Conservation (phyloP, 2,888 invertebrate genomes). For the Biston betularia region DNA sequence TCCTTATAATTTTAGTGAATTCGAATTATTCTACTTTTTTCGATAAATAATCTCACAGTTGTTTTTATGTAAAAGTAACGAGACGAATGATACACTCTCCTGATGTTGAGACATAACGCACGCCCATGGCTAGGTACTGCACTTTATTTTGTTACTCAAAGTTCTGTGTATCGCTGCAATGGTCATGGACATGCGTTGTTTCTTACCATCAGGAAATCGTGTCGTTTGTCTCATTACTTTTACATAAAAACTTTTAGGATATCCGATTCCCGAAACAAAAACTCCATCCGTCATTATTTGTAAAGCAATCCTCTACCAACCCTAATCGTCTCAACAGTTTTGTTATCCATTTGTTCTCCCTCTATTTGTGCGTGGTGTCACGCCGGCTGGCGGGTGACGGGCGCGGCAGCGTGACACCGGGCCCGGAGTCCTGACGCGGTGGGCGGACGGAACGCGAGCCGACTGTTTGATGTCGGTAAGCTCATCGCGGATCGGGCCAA, state of each 20-base stretch:
- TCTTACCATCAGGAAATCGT: no score
- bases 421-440: conserved; percentile 47
- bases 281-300: conserved; percentile 23
- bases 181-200: no score
- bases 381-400: conserved; percentile 42
- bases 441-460: conserved; percentile 60
- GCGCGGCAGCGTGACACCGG: conserved; percentile 42
- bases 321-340: conserved; percentile 43
- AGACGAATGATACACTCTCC: no score
- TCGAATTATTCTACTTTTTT: no score
- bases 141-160: background rate
- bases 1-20: no score
- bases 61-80: no score
- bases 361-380: conserved; percentile 42
- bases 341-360: conserved; percentile 41
- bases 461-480: conserved; percentile 41
- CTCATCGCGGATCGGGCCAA: conserved; percentile 30
- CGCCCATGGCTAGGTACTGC: no score
- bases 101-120: no score
- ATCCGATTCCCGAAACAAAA: background rate
- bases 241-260: background rate
- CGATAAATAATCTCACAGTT: no score
- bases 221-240: no score
- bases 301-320: conserved; percentile 45
- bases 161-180: no score